phyloP scores from a whole-genome alignment of 2,888 invertebrate genomes.

The Thecocarcelia acutangulata region DNA sequence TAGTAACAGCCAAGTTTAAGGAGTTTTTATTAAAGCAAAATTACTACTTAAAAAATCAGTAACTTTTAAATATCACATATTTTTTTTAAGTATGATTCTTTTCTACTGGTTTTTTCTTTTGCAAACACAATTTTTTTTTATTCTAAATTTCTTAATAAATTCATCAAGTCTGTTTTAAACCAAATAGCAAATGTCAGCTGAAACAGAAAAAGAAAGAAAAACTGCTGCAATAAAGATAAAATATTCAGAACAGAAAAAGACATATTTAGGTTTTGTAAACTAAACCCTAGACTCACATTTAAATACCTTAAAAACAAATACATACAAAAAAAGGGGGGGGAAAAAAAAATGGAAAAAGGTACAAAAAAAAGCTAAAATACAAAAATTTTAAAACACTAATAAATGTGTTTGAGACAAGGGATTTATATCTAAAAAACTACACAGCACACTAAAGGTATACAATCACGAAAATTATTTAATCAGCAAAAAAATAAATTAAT shows the following conservation, averaged over 20 bases:
- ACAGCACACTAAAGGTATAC: neutral
- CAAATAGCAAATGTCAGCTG: constrained; percentile 4
- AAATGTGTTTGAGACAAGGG: constrained; percentile 17
- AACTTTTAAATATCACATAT: no score
- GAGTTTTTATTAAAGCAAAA: no score
- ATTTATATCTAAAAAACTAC: neutral
- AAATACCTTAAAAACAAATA: constrained; percentile 58
- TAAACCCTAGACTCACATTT: constrained; percentile 22
- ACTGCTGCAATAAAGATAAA: constrained; percentile 44
- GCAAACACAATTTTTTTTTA: neutral
- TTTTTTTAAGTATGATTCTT: no score
- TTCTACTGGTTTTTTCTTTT: neutral
- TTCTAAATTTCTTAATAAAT: constrained; percentile 32
- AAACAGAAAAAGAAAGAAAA: neutral
- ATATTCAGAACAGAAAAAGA: constrained; percentile 39
- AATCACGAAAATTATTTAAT: neutral
- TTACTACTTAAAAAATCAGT: no score
- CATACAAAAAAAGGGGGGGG: neutral
- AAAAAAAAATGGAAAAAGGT: neutral
- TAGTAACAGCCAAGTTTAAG: no score
- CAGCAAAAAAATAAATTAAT: neutral
- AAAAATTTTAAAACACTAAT: constrained; percentile 23
- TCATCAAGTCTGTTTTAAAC: constrained; percentile 36
- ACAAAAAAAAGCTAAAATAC: neutral
- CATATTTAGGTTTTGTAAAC: constrained; percentile 2